Base-by-base conservation (phyloP, 2,113 vertebrate species). In the Passerina amoena region DNA sequence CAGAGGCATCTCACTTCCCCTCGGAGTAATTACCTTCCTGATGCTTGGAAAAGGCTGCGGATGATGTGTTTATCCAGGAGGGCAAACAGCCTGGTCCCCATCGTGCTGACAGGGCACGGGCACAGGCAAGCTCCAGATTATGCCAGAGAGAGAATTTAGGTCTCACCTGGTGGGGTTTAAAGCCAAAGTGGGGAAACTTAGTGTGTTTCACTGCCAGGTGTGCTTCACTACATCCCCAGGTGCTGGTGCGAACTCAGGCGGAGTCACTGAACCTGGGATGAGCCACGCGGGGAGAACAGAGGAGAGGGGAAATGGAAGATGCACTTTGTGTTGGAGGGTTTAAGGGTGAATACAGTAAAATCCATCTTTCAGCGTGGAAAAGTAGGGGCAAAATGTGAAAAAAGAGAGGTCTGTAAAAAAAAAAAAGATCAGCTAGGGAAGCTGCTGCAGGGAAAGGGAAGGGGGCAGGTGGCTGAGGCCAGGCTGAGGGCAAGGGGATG, bases 31-130 rank as follows among this genome's bases (percentile, higher is more conserved):
- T 92, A 79, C 86, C 53, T 82, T 57, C 14, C 57, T 6, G 61
- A 12, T 5, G 38, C 61, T 12, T 5, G 30, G 8, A 13, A 81
- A 38, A 54, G 59, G 42, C 90, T 77, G 94, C 2, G 3, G 53
- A 9, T 27, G 38, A 44, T 44, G 20, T 3, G 27, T 30, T n/a
- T n/a, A 71, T 37, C 65, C 25, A 1, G 20, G 53, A 50, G 61
- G 42, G 47, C 4, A 42, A 51, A 9, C 20, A 71, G 37, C 19
- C 14, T 24, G 24, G 14, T 5, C 42, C 16, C 4, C 0, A 7
- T 31, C 0, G 0, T 0, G 1, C 9, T 10, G 2, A 0, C 38
- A 5, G 31, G 33, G 30, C n/a, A n/a, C n/a, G n/a, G n/a, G n/a
- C 72, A 28, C 19, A 8, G 31, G 33, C 8, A 14, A 35, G 14